These are phyloP conservation scores for Epinotia demarniana DNA, from an alignment of 2,888 invertebrate species.

Conservation along the genomic window DNA sequence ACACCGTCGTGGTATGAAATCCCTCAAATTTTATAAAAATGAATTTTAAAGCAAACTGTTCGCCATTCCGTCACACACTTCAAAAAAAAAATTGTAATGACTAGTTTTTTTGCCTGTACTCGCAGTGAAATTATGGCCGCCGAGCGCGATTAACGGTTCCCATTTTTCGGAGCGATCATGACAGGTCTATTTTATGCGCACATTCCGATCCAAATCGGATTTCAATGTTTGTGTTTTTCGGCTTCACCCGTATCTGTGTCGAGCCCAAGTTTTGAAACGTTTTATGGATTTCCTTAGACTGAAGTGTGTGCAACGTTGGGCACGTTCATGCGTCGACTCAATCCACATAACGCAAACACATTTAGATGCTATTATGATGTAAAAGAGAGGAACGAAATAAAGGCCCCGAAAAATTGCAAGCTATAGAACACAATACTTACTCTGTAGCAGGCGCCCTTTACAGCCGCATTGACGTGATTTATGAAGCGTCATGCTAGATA, in stretches of 20 bases:
- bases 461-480: too few species aligned
- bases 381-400: background rate
- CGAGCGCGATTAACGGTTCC: background rate
- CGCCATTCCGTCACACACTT: background rate
- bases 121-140: background rate
- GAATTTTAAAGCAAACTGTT: background rate
- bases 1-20: too few species aligned
- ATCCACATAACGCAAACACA: background rate
- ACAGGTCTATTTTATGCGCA: background rate
- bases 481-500: too few species aligned
- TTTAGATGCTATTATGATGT: background rate
- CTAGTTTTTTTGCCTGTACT: background rate
- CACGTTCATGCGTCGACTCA: too few species aligned
- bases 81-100: background rate
- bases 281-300: too few species aligned
- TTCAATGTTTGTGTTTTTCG: background rate
- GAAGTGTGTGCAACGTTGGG: too few species aligned
- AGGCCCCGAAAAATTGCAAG: background rate
- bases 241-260: too few species aligned
- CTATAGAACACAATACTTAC: background rate
- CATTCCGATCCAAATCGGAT: background rate
- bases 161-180: background rate
- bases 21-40: too few species aligned
- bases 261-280: too few species aligned
- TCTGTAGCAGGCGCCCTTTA: too few species aligned